A percentile compares a stretch with the other conserved stretches of the same genome.
These are phyloP conservation scores for Lissocephala sabroskyi DNA, from an alignment of 2,888 invertebrate genomes.

Conservation along the genomic window DNA sequence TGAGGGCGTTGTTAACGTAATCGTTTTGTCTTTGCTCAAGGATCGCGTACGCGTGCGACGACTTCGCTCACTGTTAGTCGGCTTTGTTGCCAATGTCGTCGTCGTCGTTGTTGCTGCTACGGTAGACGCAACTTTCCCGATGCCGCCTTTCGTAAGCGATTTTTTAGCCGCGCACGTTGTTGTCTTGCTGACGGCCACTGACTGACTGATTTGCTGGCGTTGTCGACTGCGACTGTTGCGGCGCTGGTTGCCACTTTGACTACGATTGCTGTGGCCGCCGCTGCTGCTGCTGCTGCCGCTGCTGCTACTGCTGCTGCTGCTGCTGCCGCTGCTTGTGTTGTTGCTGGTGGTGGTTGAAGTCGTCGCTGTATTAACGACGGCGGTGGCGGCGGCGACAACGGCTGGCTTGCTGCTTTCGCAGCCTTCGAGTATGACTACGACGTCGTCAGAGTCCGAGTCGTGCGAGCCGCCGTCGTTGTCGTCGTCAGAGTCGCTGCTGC, in stretches of 20 bases:
- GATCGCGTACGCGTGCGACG: slow-evolving; percentile 62
- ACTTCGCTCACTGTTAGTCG: slow-evolving; percentile 48
- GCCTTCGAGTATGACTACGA: slow-evolving; percentile 53
- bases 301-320: slow-evolving; percentile 24
- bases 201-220: slow-evolving; percentile 67
- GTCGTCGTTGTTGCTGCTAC: slow-evolving; percentile 10
- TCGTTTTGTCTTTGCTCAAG: slow-evolving; percentile 49
- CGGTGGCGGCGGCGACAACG: slow-evolving; percentile 7
- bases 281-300: slow-evolving; percentile 19
- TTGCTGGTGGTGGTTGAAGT: too few relatives aligned
- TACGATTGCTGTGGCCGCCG: too few relatives aligned
- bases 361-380: too few relatives aligned
- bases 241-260: neutral
- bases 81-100: slow-evolving; percentile 29
- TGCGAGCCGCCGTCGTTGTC: slow-evolving; percentile 12
- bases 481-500: slow-evolving; percentile 33
- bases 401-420: slow-evolving; percentile 5
- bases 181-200: slow-evolving; percentile 70
- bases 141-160: slow-evolving; percentile 6
- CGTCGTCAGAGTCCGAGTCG: slow-evolving; percentile 38
- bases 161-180: slow-evolving; percentile 67
- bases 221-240: slow-evolving; percentile 40
- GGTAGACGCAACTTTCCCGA: slow-evolving; percentile 11
- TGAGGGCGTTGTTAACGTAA: too few relatives aligned
- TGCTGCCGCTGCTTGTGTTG: slow-evolving; percentile 22